Evolutionary conservation across 2,113 vertebrate genomes (phyloP).

Genomic region (Percina caprodes): DNA sequence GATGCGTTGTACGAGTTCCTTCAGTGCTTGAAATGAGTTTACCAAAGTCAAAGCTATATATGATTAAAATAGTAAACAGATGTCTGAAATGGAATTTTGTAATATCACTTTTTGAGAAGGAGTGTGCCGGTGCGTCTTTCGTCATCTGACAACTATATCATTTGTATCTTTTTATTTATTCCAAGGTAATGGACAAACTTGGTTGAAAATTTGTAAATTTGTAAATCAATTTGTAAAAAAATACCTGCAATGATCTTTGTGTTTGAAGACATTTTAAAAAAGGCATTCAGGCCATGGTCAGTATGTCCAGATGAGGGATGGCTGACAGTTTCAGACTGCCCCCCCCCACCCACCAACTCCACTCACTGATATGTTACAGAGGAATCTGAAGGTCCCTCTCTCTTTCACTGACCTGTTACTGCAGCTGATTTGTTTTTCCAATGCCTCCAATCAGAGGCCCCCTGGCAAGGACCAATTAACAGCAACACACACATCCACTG

Average conservation of each 20-base stretch:
- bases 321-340: background rate
- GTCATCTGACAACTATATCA: no score
- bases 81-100: no score
- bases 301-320: conserved; percentile 1
- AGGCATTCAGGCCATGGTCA: background rate
- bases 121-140: no score
- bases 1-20: no score
- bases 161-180: no score
- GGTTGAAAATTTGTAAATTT: no score
- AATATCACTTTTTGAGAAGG: no score
- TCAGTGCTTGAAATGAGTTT: no score
- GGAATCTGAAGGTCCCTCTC: conserved; percentile 34
- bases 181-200: no score
- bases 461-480: conserved; percentile 78
- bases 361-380: conserved; percentile 16
- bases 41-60: no score
- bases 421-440: conserved; percentile 63
- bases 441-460: conserved; percentile 58
- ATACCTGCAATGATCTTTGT: background rate
- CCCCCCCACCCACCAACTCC: background rate
- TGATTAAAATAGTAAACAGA: no score
- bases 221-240: no score
- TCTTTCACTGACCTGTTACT: conserved; percentile 70
- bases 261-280: background rate
- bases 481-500: conserved; percentile 45